Evolutionary conservation across 1,140 invertebrate species (phyloP).

Genomic region (Drosophila suzukii): DNA sequence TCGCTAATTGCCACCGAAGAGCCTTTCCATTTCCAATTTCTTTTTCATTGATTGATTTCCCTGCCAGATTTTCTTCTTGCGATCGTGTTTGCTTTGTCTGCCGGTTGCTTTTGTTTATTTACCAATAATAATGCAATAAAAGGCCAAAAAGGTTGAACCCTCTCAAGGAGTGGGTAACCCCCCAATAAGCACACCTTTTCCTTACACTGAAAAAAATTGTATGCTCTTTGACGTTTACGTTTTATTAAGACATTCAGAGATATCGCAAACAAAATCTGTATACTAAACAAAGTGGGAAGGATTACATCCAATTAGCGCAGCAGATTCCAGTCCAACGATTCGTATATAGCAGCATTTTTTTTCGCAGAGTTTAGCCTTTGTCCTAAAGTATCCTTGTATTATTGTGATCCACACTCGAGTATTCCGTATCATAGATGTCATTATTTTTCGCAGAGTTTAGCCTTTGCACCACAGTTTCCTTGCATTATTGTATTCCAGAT

Average conservation of each 20-base stretch:
- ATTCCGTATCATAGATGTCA: too few relatives aligned
- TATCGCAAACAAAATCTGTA: too few relatives aligned
- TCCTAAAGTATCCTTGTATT: too few relatives aligned
- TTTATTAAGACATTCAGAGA: neutral
- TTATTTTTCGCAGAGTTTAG: too few relatives aligned
- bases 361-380: too few relatives aligned
- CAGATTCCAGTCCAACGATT: too few relatives aligned
- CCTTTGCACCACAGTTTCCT: too few relatives aligned
- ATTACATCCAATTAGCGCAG: too few relatives aligned
- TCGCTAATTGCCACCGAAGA: slow-evolving; percentile 58
- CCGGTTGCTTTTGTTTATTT: slow-evolving; percentile 53
- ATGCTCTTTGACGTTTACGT: neutral
- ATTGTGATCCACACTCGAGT: too few relatives aligned
- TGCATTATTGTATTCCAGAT: too few relatives aligned
- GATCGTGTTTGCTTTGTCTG: slow-evolving; percentile 23
- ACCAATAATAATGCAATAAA: slow-evolving; percentile 74
- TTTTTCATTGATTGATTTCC: slow-evolving; percentile 70
- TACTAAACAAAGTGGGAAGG: too few relatives aligned
- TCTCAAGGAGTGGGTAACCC: neutral
- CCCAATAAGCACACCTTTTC: neutral
- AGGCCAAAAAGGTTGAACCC: slow-evolving; percentile 45
- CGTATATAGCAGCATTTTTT: too few relatives aligned
- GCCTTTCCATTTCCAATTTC: slow-evolving; percentile 20
- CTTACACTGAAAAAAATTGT: neutral
- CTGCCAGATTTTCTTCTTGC: neutral